Conservation (phyloP, 2,113 vertebrate genomes). For the Mellivora capensis region DNA sequence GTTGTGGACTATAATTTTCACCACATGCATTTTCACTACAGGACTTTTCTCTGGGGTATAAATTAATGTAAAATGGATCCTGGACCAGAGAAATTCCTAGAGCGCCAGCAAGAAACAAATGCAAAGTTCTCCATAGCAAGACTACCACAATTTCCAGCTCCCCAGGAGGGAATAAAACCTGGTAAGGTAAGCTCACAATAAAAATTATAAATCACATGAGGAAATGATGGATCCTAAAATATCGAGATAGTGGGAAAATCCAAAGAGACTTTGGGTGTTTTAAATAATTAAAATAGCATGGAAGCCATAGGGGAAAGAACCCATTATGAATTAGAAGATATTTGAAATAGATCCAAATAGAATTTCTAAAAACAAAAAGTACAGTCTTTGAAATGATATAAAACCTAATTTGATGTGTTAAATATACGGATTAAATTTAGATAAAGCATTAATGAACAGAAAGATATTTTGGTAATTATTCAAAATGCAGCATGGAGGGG, state of each 20-base stretch:
- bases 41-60: background rate
- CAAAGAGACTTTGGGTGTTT: background rate
- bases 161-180: background rate
- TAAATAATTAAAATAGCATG: conserved; percentile 20
- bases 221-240: background rate
- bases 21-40: background rate
- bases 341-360: background rate
- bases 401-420: background rate
- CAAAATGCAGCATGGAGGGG: background rate
- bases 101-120: background rate
- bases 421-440: background rate
- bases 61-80: conserved; percentile 4
- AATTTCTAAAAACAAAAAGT: background rate
- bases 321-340: background rate
- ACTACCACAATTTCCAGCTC: background rate
- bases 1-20: background rate
- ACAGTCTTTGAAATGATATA: background rate
- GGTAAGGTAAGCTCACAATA: background rate
- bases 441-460: background rate
- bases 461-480: background rate
- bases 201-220: background rate
- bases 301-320: background rate
- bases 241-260: background rate
- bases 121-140: background rate
- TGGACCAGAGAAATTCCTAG: background rate